These are phyloP conservation scores for Drosophila maculinotata DNA, from an alignment of 2,888 invertebrate species.

Conservation along the genomic window DNA sequence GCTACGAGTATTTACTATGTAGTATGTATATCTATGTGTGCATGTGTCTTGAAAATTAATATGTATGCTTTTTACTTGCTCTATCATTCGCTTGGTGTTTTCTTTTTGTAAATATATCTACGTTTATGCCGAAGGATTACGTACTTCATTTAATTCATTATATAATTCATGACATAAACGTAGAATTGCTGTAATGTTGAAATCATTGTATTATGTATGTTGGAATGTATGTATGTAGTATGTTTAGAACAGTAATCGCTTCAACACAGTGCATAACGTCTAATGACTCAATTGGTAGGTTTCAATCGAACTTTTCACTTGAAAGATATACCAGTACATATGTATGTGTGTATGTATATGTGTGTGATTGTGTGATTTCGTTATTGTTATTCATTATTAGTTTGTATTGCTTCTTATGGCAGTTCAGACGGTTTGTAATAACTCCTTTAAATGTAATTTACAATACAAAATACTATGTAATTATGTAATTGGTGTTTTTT, in stretches of 20 bases:
- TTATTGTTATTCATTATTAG: conserved; percentile 41
- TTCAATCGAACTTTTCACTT: conserved; percentile 16
- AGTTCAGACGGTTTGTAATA: conserved; percentile 70
- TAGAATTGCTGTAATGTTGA: background rate
- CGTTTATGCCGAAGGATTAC: conserved; percentile 6
- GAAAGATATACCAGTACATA: conserved; percentile 37
- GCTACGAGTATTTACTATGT: conserved; percentile 9
- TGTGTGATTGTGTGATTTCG: conserved; percentile 30
- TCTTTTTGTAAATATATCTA: no score
- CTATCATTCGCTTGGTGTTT: no score
- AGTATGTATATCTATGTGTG: conserved; percentile 33
- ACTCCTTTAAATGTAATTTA: conserved; percentile 41
- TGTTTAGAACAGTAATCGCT: conserved; percentile 17
- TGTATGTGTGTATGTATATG: conserved; percentile 26
- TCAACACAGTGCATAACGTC: conserved; percentile 33
- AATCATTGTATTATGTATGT: background rate
- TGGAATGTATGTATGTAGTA: conserved; percentile 8
- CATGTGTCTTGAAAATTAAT: conserved; percentile 22
- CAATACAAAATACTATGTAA: conserved; percentile 50
- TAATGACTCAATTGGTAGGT: conserved; percentile 28
- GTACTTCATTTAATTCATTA: no score
- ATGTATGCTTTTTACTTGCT: conserved; percentile 46
- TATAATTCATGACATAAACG: background rate
- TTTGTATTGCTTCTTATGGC: conserved; percentile 76
- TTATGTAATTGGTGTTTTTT: conserved; percentile 38